Conservation (phyloP, 2,113 vertebrate species). For the western clawed frog (Xenopus tropicalis) region UCB_Xtro_10.0 CM004446.2:121089501-121090000, state of each 20-base stretch:
- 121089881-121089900: too few relatives aligned
- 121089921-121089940: too few relatives aligned
- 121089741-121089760: conserved; percentile 7
- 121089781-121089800: neutral
- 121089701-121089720: conserved; percentile 28
- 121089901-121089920: too few relatives aligned
- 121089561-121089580: conserved; percentile 25
- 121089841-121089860: too few relatives aligned
- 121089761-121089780: conserved; percentile 13
- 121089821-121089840: neutral
- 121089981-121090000: too few relatives aligned
- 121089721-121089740: conserved; percentile 8
- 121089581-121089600: conserved; percentile 30
- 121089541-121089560: conserved; percentile 41
- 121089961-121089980: too few relatives aligned
- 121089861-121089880: too few relatives aligned
- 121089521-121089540: conserved; percentile 37
- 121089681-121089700: conserved; percentile 12
- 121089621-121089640: conserved; percentile 33
- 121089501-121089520: conserved; percentile 21
- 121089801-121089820: conserved; percentile 7
- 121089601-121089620: conserved; percentile 31
- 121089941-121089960: too few relatives aligned
- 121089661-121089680: conserved; percentile 26
- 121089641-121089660: conserved; percentile 15